Base-by-base conservation (phyloP, 2,797 vertebrate species). In the Clamator glandarius region DNA sequence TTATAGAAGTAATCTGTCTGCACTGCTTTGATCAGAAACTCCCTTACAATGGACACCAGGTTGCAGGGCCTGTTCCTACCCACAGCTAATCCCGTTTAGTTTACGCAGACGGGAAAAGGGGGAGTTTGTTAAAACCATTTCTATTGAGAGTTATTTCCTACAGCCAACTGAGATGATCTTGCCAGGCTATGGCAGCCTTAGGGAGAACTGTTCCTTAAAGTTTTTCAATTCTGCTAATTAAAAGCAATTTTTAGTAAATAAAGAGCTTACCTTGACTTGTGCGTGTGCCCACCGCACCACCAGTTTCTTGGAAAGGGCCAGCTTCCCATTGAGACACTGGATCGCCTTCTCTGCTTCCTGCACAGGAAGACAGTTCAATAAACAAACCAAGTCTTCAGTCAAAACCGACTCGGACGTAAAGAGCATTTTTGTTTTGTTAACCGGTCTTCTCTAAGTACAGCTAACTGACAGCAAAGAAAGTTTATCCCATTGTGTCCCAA, bases 331-430 rank as follows among this genome's bases (percentile, higher is more conserved):
- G 94, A 99, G 98, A 97, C 99, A 98, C 79, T 99, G 99, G 96
- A 99, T 99, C 8, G 99, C 99, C 92, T 99, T 98, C 75, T 99
- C 99, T 14, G 99, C 99, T 97, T 99, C 99, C 99, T 99, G 97
- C 82, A 62, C 72, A 83, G 91, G 95, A 96, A 96, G 94, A 90
- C 48, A 79, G 42, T 68, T 44, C 39, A 59, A 61, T 93, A 86
- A 96, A 93, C 90, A 91, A 74, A 90, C 67, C 73, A 5, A 55
- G 63, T 15, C 74, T 83, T 63, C 36, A 94, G 93, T 91, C 95
- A 94, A 88, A 94, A 92, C 92, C 3, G 0, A 67, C 93, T 44
- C 74, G 26, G 59, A 68, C 26, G 58, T 14, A 70, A 50, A 63
- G 58, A 88, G 67, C n/a, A 39, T 16, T 59, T 54, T 79, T 8